Evolutionary conservation across 2,888 invertebrate genomes (phyloP).

Genomic region (Latrodectus hesperus): DNA sequence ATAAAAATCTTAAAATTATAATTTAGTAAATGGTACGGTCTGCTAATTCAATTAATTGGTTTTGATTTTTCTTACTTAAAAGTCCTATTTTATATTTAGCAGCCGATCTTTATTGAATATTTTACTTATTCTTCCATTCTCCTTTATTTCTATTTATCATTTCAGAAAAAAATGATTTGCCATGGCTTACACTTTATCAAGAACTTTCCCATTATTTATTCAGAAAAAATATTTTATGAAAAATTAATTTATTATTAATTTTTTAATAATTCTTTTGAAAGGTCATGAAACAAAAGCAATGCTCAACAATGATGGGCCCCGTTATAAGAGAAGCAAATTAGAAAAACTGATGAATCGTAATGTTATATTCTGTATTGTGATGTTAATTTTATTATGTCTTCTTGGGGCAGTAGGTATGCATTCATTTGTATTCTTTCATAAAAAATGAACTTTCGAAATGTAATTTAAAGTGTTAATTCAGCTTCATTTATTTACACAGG

Average conservation of each 20-base stretch:
- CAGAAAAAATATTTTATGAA: too few species aligned
- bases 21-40: too few species aligned
- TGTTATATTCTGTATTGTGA: slow-evolving; percentile 96
- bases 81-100: too few species aligned
- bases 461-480: neutral
- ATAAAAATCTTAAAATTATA: too few species aligned
- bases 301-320: slow-evolving; percentile 96
- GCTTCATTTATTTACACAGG: slow-evolving; percentile 72
- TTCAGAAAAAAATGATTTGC: neutral
- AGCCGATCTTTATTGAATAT: too few species aligned
- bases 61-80: too few species aligned
- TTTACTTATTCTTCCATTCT: neutral
- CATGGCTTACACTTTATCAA: neutral
- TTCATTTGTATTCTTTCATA: neutral
- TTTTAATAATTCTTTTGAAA: slow-evolving; percentile 72
- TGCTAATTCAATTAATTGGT: too few species aligned
- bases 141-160: neutral
- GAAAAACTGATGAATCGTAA: slow-evolving; percentile 96
- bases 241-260: too few species aligned
- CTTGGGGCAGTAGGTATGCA: slow-evolving; percentile 86
- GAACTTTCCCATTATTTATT: neutral
- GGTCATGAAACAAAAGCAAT: slow-evolving; percentile 98
- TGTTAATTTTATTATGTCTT: slow-evolving; percentile 90
- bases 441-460: neutral
- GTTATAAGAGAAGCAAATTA: slow-evolving; percentile 92